Evolutionary conservation across 2,888 invertebrate species (phyloP).

Genomic region (Protodeltote pygarga): DNA sequence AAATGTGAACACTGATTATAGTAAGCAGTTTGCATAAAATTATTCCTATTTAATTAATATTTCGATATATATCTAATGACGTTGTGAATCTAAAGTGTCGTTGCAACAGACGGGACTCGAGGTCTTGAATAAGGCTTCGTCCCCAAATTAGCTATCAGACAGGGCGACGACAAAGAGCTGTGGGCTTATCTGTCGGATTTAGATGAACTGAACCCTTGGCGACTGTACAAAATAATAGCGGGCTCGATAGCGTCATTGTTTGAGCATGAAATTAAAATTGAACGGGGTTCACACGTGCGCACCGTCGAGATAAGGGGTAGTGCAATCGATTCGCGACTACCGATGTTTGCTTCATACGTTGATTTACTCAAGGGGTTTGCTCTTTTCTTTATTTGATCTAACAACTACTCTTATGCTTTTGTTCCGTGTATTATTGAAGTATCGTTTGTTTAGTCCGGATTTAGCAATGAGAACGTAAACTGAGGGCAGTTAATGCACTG

Average conservation of each 20-base stretch:
- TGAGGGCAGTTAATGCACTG: conserved; percentile 20
- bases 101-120: conserved; percentile 48
- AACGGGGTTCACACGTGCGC: conserved; percentile 86
- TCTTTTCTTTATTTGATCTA: conserved; percentile 80
- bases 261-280: conserved; percentile 87
- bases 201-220: conserved; percentile 84
- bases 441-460: conserved; percentile 58
- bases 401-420: conserved; percentile 64
- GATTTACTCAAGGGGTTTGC: conserved; percentile 81
- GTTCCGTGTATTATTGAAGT: conserved; percentile 60
- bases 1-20: conserved; percentile 70
- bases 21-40: conserved; percentile 62
- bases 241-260: conserved; percentile 86
- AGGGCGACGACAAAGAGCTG: conserved; percentile 80
- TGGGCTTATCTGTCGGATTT: conserved; percentile 83
- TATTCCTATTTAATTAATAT: conserved; percentile 61
- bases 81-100: conserved; percentile 70
- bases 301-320: conserved; percentile 82
- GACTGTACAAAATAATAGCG: conserved; percentile 85
- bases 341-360: conserved; percentile 70
- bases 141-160: conserved; percentile 80
- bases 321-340: conserved; percentile 76
- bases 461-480: conserved; percentile 48
- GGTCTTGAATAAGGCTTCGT: conserved; percentile 46
- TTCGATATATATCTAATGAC: conserved; percentile 70